Conservation (phyloP, 2,113 vertebrate species). For the Psittacula cyanocephala region DNA sequence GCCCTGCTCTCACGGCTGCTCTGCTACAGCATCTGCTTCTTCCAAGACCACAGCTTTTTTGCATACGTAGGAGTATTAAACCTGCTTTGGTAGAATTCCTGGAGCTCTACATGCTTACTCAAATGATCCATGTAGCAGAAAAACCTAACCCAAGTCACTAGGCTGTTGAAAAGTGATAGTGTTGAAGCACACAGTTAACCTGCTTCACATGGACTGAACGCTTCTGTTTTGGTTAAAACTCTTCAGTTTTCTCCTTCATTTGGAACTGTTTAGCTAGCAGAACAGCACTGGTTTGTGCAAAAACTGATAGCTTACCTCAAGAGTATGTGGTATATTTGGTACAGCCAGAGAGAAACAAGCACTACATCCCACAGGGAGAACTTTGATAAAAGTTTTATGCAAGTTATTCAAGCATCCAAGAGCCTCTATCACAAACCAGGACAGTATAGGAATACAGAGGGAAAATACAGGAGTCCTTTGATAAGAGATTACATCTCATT, state of each 20-base stretch:
- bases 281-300: not conserved
- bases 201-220: not conserved
- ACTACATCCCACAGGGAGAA: not conserved
- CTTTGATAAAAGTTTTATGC: not conserved
- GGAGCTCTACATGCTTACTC: not conserved
- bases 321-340: not conserved
- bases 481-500: not conserved
- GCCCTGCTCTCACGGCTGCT: not conserved
- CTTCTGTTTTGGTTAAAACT: not conserved
- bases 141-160: not conserved
- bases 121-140: not conserved
- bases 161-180: not conserved
- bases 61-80: constrained; percentile 17
- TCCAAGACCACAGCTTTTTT: not conserved
- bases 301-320: not conserved
- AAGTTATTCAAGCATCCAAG: not conserved
- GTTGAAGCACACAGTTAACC: not conserved
- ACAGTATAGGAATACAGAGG: not conserved
- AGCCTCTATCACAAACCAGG: not conserved
- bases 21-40: not conserved
- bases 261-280: not conserved
- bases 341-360: not conserved
- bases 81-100: constrained; percentile 36
- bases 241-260: not conserved
- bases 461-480: not conserved